Conservation (phyloP, 2,888 invertebrate species). For the Zaprionus bogoriensis region DNA sequence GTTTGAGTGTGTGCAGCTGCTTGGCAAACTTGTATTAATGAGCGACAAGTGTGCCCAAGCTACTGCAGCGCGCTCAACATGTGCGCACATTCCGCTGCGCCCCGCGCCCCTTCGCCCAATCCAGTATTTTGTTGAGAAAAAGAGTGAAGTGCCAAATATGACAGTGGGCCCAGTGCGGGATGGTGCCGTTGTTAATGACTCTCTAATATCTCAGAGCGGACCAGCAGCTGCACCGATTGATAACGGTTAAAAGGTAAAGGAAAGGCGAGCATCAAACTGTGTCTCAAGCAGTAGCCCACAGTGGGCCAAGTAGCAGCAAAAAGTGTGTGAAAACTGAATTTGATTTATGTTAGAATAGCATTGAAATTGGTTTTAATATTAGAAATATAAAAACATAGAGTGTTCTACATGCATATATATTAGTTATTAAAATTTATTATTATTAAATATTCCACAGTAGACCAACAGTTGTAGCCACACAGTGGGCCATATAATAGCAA, state of each 20-base stretch:
- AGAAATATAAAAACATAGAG: too few species aligned
- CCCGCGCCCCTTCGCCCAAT: not conserved
- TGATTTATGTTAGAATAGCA: too few species aligned
- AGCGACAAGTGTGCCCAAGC: conserved; percentile 72
- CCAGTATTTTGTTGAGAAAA: not conserved
- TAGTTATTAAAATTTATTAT: too few species aligned
- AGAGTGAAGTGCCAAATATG: conserved; percentile 31
- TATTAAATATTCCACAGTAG: too few species aligned
- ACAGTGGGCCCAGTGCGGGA: conserved; percentile 27
- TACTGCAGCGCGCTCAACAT: conserved; percentile 52
- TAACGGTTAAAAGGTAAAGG: conserved; percentile 43
- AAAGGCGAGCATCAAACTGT: not conserved
- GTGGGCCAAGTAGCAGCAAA: conserved; percentile 3
- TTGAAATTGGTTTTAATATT: too few species aligned
- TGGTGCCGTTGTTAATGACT: conserved; percentile 54
- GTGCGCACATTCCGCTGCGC: conserved; percentile 38
- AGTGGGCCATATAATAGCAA: too few species aligned
- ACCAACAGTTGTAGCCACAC: too few species aligned
- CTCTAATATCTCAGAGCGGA: conserved; percentile 61
- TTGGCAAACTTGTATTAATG: conserved; percentile 68
- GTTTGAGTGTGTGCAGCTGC: conserved; percentile 33
- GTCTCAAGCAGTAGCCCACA: conserved; percentile 13
- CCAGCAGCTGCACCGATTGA: conserved; percentile 63
- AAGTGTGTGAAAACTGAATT: not conserved
- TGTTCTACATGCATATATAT: too few species aligned